These are phyloP conservation scores for Psittacula cyanocephala DNA, from an alignment of 2,113 vertebrate genomes.

Conservation along the genomic window DNA sequence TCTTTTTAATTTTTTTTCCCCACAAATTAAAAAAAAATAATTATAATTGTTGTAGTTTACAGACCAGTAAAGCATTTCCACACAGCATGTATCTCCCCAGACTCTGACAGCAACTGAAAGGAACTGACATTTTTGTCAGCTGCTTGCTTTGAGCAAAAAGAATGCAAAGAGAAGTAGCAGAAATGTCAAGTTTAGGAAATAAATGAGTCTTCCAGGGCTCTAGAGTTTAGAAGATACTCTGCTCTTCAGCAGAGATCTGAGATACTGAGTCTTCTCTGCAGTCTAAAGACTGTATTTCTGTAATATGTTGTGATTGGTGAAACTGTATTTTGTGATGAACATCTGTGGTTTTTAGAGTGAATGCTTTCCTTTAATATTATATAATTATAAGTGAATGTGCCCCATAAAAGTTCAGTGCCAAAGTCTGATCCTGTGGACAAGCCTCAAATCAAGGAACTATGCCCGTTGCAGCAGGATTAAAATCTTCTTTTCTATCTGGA, in stretches of 20 bases:
- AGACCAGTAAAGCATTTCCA: not conserved
- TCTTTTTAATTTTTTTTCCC: not conserved
- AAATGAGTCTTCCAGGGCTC: not conserved
- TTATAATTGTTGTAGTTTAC: not conserved
- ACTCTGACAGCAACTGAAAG: not conserved
- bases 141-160: not conserved
- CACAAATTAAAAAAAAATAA: not conserved
- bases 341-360: not conserved
- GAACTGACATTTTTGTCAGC: constrained; percentile 2
- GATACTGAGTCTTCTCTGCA: not conserved
- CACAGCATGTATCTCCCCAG: not conserved
- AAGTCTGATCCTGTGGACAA: not conserved
- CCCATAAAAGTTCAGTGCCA: not conserved
- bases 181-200: not conserved
- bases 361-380: not conserved
- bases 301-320: not conserved
- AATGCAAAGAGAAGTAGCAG: not conserved
- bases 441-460: not conserved
- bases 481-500: not conserved
- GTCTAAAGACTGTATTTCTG: not conserved
- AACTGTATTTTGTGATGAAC: not conserved
- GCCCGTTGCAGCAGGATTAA: not conserved
- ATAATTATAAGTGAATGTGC: not conserved
- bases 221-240: not conserved
- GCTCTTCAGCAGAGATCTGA: not conserved